Evolutionary conservation across 1,140 invertebrate species (phyloP), one percentile per base, ranked within the genome.

Genomic region (Drosophila repletoides): DNA sequence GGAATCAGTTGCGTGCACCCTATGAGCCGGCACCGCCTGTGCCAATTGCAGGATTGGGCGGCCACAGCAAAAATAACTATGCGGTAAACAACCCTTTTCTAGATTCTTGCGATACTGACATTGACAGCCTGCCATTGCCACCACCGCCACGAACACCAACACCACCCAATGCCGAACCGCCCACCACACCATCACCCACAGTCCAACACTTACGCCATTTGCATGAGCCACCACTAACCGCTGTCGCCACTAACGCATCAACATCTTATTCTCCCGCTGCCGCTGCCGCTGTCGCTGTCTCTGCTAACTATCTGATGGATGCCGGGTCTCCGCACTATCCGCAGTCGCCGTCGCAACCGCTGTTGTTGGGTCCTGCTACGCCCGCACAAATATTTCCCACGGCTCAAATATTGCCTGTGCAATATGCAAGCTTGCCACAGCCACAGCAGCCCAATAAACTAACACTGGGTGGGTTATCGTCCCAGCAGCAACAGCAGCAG

Each of bases 1-100:
- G 89, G 3, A 90, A 89, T 64, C 83, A 89, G 52, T 34, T 89
- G 22, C 48, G 88, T 2, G 79, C 69, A 0, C 86, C 86, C 1
- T 52, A 67, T n/a, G 88, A 89, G 2, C 79, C 81, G 1, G 81
- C 87, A 1, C 88, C 88, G 29, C 88, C 88, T 14, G 74, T 88
- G 29, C 88, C 88, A 5, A 65, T 75, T 28, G 70, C 49, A n/a
- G 52, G n/a, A n/a, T n/a, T n/a, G n/a, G n/a, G 64, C 29, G 33
- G 36, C 21, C 29, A 55, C 26, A 48, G 33, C 26, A 64, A 31
- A 56, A 45, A 36, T 34, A 72, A 68, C 61, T 66, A 64, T 72
- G 70, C 75, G 88, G 88, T 89, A 89, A 90, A 89, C 74, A 88
- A 90, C 69, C 79, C 81, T 49, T 84, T 89, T 59, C 68, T 86